Conservation (phyloP, 2,888 invertebrate species). For the Ormia ochracea region DNA sequence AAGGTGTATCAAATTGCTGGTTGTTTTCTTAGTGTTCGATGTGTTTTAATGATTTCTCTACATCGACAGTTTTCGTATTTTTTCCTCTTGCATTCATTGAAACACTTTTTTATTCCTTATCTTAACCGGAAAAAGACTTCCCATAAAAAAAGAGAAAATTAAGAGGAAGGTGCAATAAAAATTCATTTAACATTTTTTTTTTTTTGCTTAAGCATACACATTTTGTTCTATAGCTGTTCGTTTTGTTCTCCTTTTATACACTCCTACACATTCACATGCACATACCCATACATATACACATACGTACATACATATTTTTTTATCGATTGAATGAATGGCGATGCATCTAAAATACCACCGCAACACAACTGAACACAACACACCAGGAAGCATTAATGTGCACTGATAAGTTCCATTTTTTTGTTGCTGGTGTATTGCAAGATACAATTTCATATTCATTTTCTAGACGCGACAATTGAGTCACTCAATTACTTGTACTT, state of each 20-base stretch:
- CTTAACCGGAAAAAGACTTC: constrained; percentile 71
- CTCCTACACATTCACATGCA: too few species aligned
- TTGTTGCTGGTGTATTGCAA: constrained; percentile 10
- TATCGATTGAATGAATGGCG: constrained; percentile 53
- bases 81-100: constrained; percentile 15
- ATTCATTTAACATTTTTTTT: constrained; percentile 69
- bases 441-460: constrained; percentile 47
- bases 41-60: constrained; percentile 52
- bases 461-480: constrained; percentile 59
- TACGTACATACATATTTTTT: too few species aligned
- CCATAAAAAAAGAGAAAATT: constrained; percentile 66
- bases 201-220: constrained; percentile 3
- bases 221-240: constrained; percentile 22
- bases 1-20: constrained; percentile 53
- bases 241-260: constrained; percentile 7
- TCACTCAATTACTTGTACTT: constrained; percentile 58
- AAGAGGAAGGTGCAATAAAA: constrained; percentile 75
- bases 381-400: constrained; percentile 60
- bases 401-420: constrained; percentile 51
- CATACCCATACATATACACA: too few species aligned
- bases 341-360: constrained; percentile 33
- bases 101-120: constrained; percentile 65
- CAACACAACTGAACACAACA: neutral
- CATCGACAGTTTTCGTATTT: constrained; percentile 24
- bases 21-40: constrained; percentile 43